phyloP scores from a whole-genome alignment of 2,888 invertebrate genomes.

The Notodonta dromedarius region DNA sequence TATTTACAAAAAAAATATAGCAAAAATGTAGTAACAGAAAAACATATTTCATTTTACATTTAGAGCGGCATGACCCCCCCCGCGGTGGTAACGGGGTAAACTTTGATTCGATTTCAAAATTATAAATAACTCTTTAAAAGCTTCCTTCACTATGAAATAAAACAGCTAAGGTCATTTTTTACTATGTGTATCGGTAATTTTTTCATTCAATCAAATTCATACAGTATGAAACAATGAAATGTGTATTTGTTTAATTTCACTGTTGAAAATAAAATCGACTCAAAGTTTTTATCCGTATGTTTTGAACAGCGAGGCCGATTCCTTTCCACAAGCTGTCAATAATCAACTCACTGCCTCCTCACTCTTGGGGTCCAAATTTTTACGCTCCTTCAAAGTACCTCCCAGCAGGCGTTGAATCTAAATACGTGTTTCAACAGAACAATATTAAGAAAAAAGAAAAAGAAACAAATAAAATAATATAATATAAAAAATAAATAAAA shows the following conservation, averaged over 20 bases:
- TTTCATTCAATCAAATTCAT: too few relatives aligned
- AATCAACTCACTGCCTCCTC: constrained; percentile 87
- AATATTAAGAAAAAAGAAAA: constrained; percentile 57
- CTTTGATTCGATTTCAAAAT: constrained; percentile 3
- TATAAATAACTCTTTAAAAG: not conserved
- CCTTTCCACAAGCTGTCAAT: constrained; percentile 45
- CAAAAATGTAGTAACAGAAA: not conserved
- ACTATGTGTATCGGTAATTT: too few relatives aligned
- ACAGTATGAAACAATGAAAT: too few relatives aligned
- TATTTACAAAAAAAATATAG: constrained; percentile 19
- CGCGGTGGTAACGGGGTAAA: not conserved
- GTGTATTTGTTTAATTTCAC: not conserved
- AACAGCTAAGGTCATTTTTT: too few relatives aligned
- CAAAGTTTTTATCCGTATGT: constrained; percentile 27
- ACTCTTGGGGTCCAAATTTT: constrained; percentile 87
- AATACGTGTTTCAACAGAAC: constrained; percentile 58
- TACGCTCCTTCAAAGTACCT: constrained; percentile 86
- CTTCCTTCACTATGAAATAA: too few relatives aligned
- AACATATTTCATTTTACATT: not conserved
- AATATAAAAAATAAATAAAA: constrained; percentile 33
- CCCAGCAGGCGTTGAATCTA: constrained; percentile 91
- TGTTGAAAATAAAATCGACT: constrained; percentile 24
- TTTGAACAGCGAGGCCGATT: constrained; percentile 26
- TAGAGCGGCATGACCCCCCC: constrained; percentile 1
- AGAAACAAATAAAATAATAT: constrained; percentile 48